phyloP scores from a whole-genome alignment of 2,113 vertebrate species.

The Dipodomys stephensi region DNA sequence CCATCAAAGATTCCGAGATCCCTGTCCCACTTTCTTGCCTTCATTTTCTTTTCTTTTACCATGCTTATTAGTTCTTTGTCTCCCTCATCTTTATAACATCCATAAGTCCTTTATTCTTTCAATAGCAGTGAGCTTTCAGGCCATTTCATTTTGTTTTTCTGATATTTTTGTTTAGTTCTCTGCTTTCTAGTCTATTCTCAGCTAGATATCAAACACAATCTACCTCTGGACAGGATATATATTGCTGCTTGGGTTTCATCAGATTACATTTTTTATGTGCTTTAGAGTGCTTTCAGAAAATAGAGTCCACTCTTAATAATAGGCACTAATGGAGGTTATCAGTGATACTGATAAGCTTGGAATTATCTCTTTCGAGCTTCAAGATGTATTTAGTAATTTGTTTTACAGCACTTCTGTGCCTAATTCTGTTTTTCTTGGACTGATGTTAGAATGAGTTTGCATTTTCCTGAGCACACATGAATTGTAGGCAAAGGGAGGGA shows the following conservation, averaged over 20 bases:
- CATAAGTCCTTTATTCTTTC: constrained; percentile 42
- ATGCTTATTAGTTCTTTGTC: not conserved
- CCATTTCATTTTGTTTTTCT: constrained; percentile 20
- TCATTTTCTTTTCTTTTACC: not conserved
- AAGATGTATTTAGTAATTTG: constrained; percentile 57
- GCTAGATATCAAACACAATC: constrained; percentile 8
- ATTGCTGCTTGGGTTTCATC: constrained; percentile 31
- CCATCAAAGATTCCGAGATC: not conserved
- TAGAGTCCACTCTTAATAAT: constrained; percentile 57
- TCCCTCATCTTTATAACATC: not conserved
- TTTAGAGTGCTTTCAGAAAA: constrained; percentile 42
- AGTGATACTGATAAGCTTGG: constrained; percentile 15
- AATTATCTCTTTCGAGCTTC: constrained; percentile 58
- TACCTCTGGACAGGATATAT: not conserved
- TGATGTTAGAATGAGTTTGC: constrained; percentile 70
- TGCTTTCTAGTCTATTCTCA: constrained; percentile 53
- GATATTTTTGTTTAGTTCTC: not conserved
- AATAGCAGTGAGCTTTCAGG: constrained; percentile 11
- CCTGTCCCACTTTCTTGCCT: not conserved
- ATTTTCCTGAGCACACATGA: constrained; percentile 64
- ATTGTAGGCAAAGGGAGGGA: constrained; percentile 55
- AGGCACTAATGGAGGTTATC: constrained; percentile 39
- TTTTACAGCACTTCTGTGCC: constrained; percentile 50
- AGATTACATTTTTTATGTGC: constrained; percentile 27
- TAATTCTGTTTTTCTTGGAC: constrained; percentile 67